A percentile compares a stretch with the other conserved stretches of the same genome.
Evolutionary conservation across 2,888 invertebrate species (phyloP).

Genomic region (Scelioninae gen. 2): DNA sequence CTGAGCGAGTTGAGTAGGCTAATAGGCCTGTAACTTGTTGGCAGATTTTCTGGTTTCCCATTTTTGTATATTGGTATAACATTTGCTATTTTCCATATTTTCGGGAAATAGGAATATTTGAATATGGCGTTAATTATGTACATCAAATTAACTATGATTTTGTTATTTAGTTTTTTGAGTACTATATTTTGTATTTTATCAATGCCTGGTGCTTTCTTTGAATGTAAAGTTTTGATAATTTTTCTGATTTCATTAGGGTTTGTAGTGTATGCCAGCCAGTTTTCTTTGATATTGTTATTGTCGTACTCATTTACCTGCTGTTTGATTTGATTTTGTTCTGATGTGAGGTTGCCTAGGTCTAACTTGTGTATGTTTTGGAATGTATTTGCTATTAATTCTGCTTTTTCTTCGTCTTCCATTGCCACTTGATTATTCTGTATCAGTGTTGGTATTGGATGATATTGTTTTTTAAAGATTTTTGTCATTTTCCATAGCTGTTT

Average conservation of each 20-base stretch:
- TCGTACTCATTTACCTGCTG: neutral
- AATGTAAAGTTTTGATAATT: slow-evolving; percentile 26
- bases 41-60: slow-evolving; percentile 34
- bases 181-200: slow-evolving; percentile 52
- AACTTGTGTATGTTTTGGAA: slow-evolving; percentile 51
- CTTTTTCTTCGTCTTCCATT: slow-evolving; percentile 35
- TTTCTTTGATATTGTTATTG: slow-evolving; percentile 3
- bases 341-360: slow-evolving; percentile 8
- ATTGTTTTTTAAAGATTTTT: slow-evolving; percentile 45
- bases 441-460: slow-evolving; percentile 24
- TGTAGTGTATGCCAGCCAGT: slow-evolving; percentile 21
- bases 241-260: slow-evolving; percentile 26
- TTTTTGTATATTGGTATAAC: slow-evolving; percentile 52
- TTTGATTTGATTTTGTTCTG: slow-evolving; percentile 16
- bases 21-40: slow-evolving; percentile 57
- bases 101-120: slow-evolving; percentile 46
- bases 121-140: slow-evolving; percentile 49
- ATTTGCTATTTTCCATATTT: slow-evolving; percentile 48
- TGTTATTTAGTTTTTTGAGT: slow-evolving; percentile 53
- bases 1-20: slow-evolving; percentile 51
- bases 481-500: slow-evolving; percentile 46
- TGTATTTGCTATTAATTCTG: slow-evolving; percentile 35
- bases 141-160: slow-evolving; percentile 34
- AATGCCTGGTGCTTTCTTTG: slow-evolving; percentile 46
- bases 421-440: slow-evolving; percentile 2